These are phyloP conservation scores for Papilio dardanus DNA, from an alignment of 1,140 invertebrate species.

Conservation along the genomic window DNA sequence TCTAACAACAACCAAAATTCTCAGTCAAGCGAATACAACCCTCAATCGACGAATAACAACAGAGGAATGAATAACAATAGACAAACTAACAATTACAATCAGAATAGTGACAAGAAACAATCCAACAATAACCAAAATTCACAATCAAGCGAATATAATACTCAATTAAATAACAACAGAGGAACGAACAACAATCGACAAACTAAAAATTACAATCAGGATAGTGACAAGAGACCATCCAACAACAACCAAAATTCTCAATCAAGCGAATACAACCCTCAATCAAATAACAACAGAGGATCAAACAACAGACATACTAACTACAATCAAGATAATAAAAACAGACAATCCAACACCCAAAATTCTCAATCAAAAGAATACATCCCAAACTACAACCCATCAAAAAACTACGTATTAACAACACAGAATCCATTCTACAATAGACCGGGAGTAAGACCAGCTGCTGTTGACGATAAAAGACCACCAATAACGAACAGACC, in stretches of 20 bases:
- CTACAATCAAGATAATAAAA: no score
- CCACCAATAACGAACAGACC: conserved; percentile 72
- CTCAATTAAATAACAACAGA: conserved; percentile 16
- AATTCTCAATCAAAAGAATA: no score
- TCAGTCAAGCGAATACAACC: neutral
- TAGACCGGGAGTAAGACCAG: conserved; percentile 61
- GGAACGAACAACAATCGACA: neutral
- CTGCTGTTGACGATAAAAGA: conserved; percentile 46
- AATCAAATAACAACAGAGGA: conserved; percentile 20
- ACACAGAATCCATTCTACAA: conserved; percentile 53
- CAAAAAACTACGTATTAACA: conserved; percentile 38
- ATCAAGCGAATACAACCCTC: conserved; percentile 5
- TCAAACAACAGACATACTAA: neutral
- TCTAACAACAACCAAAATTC: neutral
- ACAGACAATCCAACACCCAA: no score
- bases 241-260: neutral
- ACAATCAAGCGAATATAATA: no score
- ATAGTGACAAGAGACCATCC: neutral
- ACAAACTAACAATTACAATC: neutral
- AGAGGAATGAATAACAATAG: neutral
- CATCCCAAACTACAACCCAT: conserved; percentile 22
- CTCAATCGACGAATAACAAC: neutral
- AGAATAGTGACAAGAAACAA: no score
- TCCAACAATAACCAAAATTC: neutral
- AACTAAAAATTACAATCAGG: no score